A percentile compares a stretch with the other conserved stretches of the same genome.
Conservation (phyloP, 1,140 invertebrate species). For the Atta colombica region DNA sequence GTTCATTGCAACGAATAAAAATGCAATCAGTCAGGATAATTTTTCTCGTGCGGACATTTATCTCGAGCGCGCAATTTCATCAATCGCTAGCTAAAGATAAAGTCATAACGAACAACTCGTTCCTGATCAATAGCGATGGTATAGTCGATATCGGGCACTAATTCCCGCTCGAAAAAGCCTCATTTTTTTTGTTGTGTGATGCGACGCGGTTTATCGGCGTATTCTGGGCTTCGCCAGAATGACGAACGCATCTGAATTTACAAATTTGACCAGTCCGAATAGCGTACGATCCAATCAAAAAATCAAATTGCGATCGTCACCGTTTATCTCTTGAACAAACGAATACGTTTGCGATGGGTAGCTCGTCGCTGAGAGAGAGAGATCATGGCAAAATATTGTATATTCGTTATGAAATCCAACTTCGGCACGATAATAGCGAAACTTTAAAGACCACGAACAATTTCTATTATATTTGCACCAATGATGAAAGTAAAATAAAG, state of each 20-base stretch:
- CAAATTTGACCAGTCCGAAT: conserved; percentile 44
- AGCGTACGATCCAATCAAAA: conserved; percentile 56
- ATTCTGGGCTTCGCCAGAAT: conserved; percentile 26
- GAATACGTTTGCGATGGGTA: conserved; percentile 20
- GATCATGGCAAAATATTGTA: conserved; percentile 46
- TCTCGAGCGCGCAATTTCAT: conserved; percentile 7
- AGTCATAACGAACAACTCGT: conserved; percentile 45
- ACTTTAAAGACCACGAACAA: conserved; percentile 17
- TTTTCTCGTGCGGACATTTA: conserved; percentile 40
- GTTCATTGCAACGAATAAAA: background rate
- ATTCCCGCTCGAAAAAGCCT: conserved; percentile 34
- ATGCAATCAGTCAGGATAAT: conserved; percentile 43
- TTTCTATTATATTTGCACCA: conserved; percentile 17
- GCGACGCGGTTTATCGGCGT: conserved; percentile 53
- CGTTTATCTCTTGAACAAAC: conserved; percentile 59
- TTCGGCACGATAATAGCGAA: background rate
- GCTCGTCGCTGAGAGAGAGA: conserved; percentile 14
- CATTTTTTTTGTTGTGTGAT: conserved; percentile 28
- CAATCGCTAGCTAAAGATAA: conserved; percentile 40
- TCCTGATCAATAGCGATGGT: conserved; percentile 31
- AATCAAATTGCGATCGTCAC: conserved; percentile 57
- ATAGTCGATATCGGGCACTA: conserved; percentile 35
- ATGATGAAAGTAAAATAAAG: conserved; percentile 34
- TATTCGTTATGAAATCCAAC: background rate
- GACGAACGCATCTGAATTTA: conserved; percentile 48